Percentiles rank a stretch among this genome's conserved stretches.
These are phyloP conservation scores for Andrena haemorrhoa DNA, from an alignment of 2,888 invertebrate genomes.

Conservation along the genomic window DNA sequence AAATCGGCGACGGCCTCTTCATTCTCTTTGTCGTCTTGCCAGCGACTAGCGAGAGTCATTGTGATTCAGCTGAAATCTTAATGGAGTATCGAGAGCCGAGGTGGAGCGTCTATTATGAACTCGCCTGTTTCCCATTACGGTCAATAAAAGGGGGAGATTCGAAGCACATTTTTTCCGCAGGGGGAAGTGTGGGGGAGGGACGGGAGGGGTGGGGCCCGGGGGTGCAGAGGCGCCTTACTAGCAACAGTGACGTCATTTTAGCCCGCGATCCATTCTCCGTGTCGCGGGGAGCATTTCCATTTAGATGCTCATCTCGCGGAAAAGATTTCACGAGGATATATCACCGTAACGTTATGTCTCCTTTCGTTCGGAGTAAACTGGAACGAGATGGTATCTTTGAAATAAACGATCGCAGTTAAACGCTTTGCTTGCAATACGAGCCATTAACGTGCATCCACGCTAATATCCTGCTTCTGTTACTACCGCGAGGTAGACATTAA, in stretches of 20 bases:
- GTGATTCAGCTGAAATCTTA: slow-evolving; percentile 74
- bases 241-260: slow-evolving; percentile 51
- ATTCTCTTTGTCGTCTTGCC: slow-evolving; percentile 36
- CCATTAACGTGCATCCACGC: slow-evolving; percentile 55
- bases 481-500: slow-evolving; percentile 17
- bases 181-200: neutral
- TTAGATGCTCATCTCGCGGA: slow-evolving; percentile 63
- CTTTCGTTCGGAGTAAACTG: slow-evolving; percentile 47
- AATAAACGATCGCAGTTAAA: slow-evolving; percentile 58
- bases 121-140: slow-evolving; percentile 55
- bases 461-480: slow-evolving; percentile 48
- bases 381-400: slow-evolving; percentile 51
- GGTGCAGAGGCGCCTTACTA: slow-evolving; percentile 4
- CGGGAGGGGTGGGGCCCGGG: neutral
- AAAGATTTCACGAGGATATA: slow-evolving; percentile 59
- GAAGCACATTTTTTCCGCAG: slow-evolving; percentile 32
- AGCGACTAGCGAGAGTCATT: slow-evolving; percentile 58
- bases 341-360: slow-evolving; percentile 49
- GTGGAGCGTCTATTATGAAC: slow-evolving; percentile 59
- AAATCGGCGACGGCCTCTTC: slow-evolving; percentile 54
- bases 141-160: slow-evolving; percentile 58
- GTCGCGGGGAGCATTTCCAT: slow-evolving; percentile 51
- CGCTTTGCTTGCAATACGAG: slow-evolving; percentile 51
- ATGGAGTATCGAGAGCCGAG: slow-evolving; percentile 68
- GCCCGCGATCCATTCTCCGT: slow-evolving; percentile 45